Evolutionary conservation across 2,113 vertebrate species (phyloP), one percentile per base, ranked within the genome.

Genomic region (Globicephala melas): DNA sequence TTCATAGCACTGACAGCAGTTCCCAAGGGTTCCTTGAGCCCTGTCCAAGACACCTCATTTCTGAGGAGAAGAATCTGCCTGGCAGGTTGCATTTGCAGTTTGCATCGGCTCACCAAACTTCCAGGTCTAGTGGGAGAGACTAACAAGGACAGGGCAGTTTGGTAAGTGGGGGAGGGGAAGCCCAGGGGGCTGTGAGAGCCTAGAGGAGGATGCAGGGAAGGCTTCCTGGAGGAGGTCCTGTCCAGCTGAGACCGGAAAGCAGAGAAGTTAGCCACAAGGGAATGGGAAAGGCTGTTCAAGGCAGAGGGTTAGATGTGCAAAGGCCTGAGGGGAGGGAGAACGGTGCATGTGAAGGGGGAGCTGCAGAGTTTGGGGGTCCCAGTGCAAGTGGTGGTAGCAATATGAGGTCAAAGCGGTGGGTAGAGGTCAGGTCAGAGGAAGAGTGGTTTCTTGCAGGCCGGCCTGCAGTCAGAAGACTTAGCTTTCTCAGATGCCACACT

Each of bases 221-320:
- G 25, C 94, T 94, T 93, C 94, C 74, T 83, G 74, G 79, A 94
- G 92, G 87, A 83, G 90, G 63, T 58, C 17, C 31, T 93, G 10
- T 76, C 25, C 38, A 53, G n/a, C 88, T 9, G 44, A 84, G 63
- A n/a, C 79, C 38, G 33, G 68, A 65, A 53, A 92, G 47, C 68
- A 67, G 73, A 67, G 63, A n/a, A 36, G 20, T 83, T 11, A 36
- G 41, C 53, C 12, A 21, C 58, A 77, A 82, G 76, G 53, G 18
- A 84, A 23, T 6, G 31, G 23, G 63, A 33, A n/a, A 44, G 50
- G 55, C 62, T 84, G 31, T 60, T 60, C 25, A 58, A 41, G 63
- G 76, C 58, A 68, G 70, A 38, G 33, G 13, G 17, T 10, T 68
- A 5, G 3, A 55, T 7, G 55, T 41, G 38, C 53, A 36, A 36